Evolutionary conservation across 1,140 invertebrate genomes (phyloP), one percentile per base, ranked within the genome.

Genomic region (Bombus polaris): DNA sequence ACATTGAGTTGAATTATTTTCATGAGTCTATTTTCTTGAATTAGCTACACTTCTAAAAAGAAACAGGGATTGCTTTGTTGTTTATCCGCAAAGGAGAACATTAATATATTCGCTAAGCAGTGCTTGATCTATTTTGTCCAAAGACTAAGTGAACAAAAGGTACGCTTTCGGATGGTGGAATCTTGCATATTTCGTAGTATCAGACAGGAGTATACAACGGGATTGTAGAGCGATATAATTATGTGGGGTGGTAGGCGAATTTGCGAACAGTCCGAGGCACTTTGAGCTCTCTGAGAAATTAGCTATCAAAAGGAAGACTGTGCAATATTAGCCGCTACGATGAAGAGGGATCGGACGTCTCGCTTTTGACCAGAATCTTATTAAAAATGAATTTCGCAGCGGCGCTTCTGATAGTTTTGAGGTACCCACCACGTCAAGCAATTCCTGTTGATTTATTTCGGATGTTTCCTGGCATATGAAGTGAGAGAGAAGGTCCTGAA

Each of bases 201-300:
- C 22, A 18, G 37, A 57, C 25, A 18, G n/a, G 12, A 10, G 25
- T 28, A 35, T 42, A 28, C 28, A 59, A 65, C 42, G 42, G 13
- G 73, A 77, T 68, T 44, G 59, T 22, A 18, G 72, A 18, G 13
- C 22, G 62, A 66, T 77, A 53, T 83, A 83, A 83, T 83, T 83
- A 68, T 68, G 37, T 25, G 28, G 5, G 13, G 15, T 25, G 39
- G 32, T 22, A 28, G 66, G 25, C 8, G 44, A 35, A 66, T 74
- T 53, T 42, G 44, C 53, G 39, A 42, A 66, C 71, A 65, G 71
- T 32, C 32, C 35, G 44, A 35, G 13, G 35, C 28, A 39, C 62
- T 73, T 76, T 82, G 25, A 65, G 22, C 35, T 15, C 10, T 37
- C 28, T 28, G 37, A 83, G 74, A 78, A 83, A 83, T 71, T 78